Base-by-base conservation (phyloP, 1,140 invertebrate species). In the Drosophila pachea region DNA sequence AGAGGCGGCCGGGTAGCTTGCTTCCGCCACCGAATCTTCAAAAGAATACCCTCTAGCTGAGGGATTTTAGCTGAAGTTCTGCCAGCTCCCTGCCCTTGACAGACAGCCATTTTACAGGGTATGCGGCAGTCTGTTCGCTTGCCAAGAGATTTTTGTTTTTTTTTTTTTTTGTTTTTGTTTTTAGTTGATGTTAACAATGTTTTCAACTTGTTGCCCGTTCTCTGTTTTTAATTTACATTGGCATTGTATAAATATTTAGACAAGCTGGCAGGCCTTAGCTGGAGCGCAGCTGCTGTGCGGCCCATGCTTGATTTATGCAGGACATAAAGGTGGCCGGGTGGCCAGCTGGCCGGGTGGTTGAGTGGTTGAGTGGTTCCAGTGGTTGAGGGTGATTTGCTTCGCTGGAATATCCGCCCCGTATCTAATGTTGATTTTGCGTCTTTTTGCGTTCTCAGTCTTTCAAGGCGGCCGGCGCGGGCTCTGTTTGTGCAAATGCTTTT, bases 231-330 rank as follows among this genome's bases (percentile, higher is more conserved):
- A 86, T 86, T 86, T 86, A 86, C 81, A 86, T 84, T 86, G 81
- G 74, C 77, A 81, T 81, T 86, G 82, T 73, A 76, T 86, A 86
- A 86, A 86, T 86, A 86, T 86, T 86, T 86, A 65, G 68, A 81
- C 71, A 86, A 83, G 73, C 67, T 56, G 61, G 70, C 29, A 66
- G 71, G 68, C 67, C 56, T 22, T 22, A 78, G 69, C 66, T 50
- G 22, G 52, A 59, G 36, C 53, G 42, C 60, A 68, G 71, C 56
- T 58, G 47, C 68, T 62, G 35, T 42, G 45, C 29, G 32, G 32
- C 32, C 32, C 35, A 32, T 49, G 9, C 29, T 35, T 76, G 76
- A 83, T 78, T 86, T 79, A 84, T 83, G 68, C 81, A 78, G 60
- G 32, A 31, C 9, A 11, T 12, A 32, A 7, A 2, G 50, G 29